A percentile compares a stretch with the other conserved stretches of the same genome.
Conservation (phyloP, 2,888 invertebrate species). For the Empis livida region DNA sequence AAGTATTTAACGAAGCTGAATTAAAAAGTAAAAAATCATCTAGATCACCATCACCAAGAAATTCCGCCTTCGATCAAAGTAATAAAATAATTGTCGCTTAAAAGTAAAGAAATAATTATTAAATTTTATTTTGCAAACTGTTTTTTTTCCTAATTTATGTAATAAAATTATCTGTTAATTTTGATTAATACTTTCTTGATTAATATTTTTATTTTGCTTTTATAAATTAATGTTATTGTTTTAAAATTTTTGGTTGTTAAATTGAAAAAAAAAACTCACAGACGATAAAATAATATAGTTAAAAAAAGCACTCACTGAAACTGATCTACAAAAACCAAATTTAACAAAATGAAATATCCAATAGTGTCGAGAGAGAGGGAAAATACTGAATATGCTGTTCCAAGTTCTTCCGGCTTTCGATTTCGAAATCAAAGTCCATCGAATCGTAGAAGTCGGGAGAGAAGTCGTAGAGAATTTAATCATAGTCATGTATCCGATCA, state of each 20-base stretch:
- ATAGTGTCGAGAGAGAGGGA: slow-evolving; percentile 36
- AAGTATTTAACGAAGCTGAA: not conserved
- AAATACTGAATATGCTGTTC: slow-evolving; percentile 5
- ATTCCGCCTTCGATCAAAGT: slow-evolving; percentile 29
- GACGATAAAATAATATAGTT: too few relatives aligned
- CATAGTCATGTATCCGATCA: slow-evolving; percentile 33
- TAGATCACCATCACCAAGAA: slow-evolving; percentile 30
- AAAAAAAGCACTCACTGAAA: not conserved
- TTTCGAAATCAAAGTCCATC: slow-evolving; percentile 37
- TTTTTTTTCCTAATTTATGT: not conserved
- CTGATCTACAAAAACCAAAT: not conserved
- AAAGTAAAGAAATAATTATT: not conserved
- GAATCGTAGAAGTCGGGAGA: slow-evolving; percentile 32
- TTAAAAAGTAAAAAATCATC: slow-evolving; percentile 17
- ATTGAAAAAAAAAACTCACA: too few relatives aligned
- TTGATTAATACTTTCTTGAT: not conserved
- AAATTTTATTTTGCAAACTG: not conserved
- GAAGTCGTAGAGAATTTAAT: slow-evolving; percentile 25
- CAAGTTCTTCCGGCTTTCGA: slow-evolving; percentile 19
- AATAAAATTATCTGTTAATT: not conserved
- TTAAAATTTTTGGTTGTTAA: not conserved
- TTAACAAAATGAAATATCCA: slow-evolving; percentile 13
- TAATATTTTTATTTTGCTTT: not conserved
- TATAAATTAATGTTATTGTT: not conserved
- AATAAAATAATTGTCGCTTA: slow-evolving; percentile 12